phyloP scores from a whole-genome alignment of 2,113 vertebrate genomes.

The Leptobrachium ailaonicum region DNA sequence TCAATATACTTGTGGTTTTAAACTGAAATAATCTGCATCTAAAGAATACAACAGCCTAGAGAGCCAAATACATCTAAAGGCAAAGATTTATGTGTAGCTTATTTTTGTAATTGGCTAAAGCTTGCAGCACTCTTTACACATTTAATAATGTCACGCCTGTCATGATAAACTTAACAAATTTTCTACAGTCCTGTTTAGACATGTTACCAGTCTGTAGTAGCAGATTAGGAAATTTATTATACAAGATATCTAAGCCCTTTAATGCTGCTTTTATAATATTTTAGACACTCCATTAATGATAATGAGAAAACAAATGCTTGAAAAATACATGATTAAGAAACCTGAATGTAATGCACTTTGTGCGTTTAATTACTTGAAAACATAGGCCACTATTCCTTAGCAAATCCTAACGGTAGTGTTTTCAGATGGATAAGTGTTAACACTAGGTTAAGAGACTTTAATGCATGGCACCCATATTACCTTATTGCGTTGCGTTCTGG shows the following conservation, averaged over 20 bases:
- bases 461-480: no score
- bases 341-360: no score
- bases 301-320: neutral
- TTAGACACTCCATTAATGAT: constrained; percentile 1
- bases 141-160: constrained; percentile 56
- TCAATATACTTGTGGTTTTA: neutral
- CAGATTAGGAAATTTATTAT: constrained; percentile 45
- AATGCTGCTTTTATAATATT: constrained; percentile 23
- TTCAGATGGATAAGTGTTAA: no score
- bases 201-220: constrained; percentile 52
- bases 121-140: constrained; percentile 46
- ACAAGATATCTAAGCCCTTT: constrained; percentile 4
- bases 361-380: no score
- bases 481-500: no score
- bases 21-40: constrained; percentile 43
- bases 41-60: constrained; percentile 25
- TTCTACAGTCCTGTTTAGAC: constrained; percentile 50
- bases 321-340: no score
- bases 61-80: constrained; percentile 48
- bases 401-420: no score
- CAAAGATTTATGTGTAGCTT: constrained; percentile 54
- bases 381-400: no score
- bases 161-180: constrained; percentile 55
- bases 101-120: constrained; percentile 47
- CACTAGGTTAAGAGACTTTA: no score